Evolutionary conservation across 1,140 invertebrate species (phyloP), one percentile per base, ranked within the genome.

Genomic region (Pygmarrhopalites habei): DNA sequence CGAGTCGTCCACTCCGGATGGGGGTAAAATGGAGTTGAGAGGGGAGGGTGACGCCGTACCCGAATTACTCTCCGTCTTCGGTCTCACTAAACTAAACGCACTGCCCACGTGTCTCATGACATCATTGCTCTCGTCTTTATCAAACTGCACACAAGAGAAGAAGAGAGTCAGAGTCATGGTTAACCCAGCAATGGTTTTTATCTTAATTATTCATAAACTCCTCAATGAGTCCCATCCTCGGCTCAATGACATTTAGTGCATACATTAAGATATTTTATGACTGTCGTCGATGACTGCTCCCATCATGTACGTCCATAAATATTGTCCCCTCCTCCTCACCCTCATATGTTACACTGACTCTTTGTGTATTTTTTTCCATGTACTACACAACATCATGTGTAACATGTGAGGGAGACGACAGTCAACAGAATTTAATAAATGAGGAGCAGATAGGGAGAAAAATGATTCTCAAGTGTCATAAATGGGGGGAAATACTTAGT

Each of bases 11-110:
- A 79, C 84, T 0, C 84, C 82, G 39, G 84, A 86, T 74, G 87
- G 84, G 53, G 88, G 89, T 67, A 90, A 77, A 69, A 90, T 90
- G 5, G 85, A 84, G 74, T 90, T 90, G 0, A 90, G 77, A 0
- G 88, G 87, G 0, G 89, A 77, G 1, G 88, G 87, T 21, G 69
- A 70, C 87, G 68, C 49, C 87, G 68, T 56, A 49, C 62, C 71
- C 41, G 62, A 71, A 44, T 70, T 65, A 60, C 67, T 66, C 64
- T 71, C 79, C 70, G 84, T 81, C 61, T 90, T 90, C 10, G 88
- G 88, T 75, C 87, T 80, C 46, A 91, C 86, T 70, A 91, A 77
- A 52, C 87, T 87, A 76, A 92, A 90, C 46, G 91, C 88, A 77
- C 89, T 87, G 58, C 87, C 87, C 30, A 87, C 82, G 74, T 91